Base-by-base conservation (phyloP, 2,888 invertebrate genomes). In the Linhomoeus sp. region DNA sequence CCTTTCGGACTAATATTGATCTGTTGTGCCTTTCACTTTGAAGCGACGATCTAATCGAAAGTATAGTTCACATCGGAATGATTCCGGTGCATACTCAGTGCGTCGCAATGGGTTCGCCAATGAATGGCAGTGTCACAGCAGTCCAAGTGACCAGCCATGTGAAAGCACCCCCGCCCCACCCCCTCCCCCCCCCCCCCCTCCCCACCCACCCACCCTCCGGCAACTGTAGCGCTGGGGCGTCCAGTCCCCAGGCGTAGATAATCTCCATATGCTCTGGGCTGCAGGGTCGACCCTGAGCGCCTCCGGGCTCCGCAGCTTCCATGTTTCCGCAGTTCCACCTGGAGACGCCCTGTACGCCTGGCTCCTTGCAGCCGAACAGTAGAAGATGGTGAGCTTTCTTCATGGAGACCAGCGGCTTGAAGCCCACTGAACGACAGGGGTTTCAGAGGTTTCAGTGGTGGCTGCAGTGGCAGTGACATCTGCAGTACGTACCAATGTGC, bases 171-270 rank as follows among this genome's bases (percentile, higher is more conserved):
- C n/a, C n/a, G n/a, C n/a, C n/a, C n/a, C n/a, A n/a, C n/a, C n/a
- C n/a, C n/a, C n/a, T n/a, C n/a, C n/a, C n/a, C n/a, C n/a, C n/a
- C n/a, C n/a, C n/a, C n/a, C n/a, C n/a, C n/a, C n/a, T n/a, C 12
- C 15, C 15, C 33, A 9, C 9, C n/a, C 19, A n/a, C 15, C 14
- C 3, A 70, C 65, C 82, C 44, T 78, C 68, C 0, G 90, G 90
- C 44, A 90, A 68, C 41, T 75, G 68, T 3, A 90, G 70, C 46
- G 75, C 75, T 0, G 85, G 85, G 0, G 90, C 88, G 64, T 88
- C 84, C 55, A 81, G 73, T 1, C 87, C 90, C 88, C 88, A 92
- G 0, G 88, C 88, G 66, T 88, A 90, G 14, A 90, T 74, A 45
- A 88, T 61, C 50, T 60, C 57, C 15, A 64, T 61, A 2, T 64